phyloP scores from a whole-genome alignment of 1,140 invertebrate genomes.

The Dreissena polymorpha region DNA sequence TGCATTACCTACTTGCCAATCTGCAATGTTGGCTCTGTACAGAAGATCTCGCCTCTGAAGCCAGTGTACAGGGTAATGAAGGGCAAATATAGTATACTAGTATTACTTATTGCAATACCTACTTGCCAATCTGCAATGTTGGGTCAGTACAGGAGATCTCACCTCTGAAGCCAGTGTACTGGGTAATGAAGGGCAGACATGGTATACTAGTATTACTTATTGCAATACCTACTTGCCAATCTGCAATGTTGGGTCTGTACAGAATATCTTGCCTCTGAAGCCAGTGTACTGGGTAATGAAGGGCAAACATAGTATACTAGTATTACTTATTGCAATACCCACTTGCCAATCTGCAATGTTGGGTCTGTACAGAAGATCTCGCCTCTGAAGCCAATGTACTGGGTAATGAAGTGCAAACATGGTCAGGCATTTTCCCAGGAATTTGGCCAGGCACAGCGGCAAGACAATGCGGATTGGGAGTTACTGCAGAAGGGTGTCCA shows the following conservation, averaged over 20 bases:
- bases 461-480: too few relatives aligned
- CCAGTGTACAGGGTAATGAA: slow-evolving; percentile 97
- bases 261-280: slow-evolving; percentile 96
- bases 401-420: too few relatives aligned
- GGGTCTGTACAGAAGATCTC: slow-evolving; percentile 98
- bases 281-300: slow-evolving; percentile 94
- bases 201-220: too few relatives aligned
- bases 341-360: slow-evolving; percentile 96
- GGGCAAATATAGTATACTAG: slow-evolving; percentile 85
- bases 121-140: slow-evolving; percentile 96
- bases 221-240: slow-evolving; percentile 89
- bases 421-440: too few relatives aligned
- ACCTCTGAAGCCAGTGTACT: slow-evolving; percentile 96
- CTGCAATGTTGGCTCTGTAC: slow-evolving; percentile 98
- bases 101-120: slow-evolving; percentile 36
- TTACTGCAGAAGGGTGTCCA: too few relatives aligned
- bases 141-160: slow-evolving; percentile 98
- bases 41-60: slow-evolving; percentile 96
- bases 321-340: slow-evolving; percentile 57
- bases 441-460: too few relatives aligned
- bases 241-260: slow-evolving; percentile 97
- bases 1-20: slow-evolving; percentile 90
- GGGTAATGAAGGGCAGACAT: too few relatives aligned
- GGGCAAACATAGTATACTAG: too few relatives aligned
- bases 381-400: slow-evolving; percentile 96